These are phyloP conservation scores for Tortrix viridana DNA, from an alignment of 2,888 invertebrate species.

Conservation along the genomic window DNA sequence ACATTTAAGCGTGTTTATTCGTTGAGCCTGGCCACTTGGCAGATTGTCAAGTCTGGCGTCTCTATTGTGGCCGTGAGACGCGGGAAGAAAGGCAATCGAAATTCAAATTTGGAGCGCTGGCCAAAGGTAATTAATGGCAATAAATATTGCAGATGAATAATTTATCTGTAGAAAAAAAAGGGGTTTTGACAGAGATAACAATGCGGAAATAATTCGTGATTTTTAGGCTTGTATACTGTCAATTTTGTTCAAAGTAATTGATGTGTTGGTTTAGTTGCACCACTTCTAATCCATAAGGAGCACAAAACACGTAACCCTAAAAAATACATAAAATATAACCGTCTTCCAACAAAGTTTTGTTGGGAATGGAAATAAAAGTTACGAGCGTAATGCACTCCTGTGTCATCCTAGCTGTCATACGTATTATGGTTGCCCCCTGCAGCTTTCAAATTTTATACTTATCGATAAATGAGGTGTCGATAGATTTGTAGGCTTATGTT, in stretches of 20 bases:
- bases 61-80: slow-evolving; percentile 19
- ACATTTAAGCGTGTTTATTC: slow-evolving; percentile 14
- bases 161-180: too few species aligned
- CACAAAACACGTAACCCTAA: too few species aligned
- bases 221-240: too few species aligned
- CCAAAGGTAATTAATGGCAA: neutral
- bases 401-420: neutral
- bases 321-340: too few species aligned
- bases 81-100: slow-evolving; percentile 16
- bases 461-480: slow-evolving; percentile 12
- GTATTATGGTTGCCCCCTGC: slow-evolving; percentile 1
- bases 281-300: too few species aligned
- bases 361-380: neutral
- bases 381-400: neutral
- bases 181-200: too few species aligned
- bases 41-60: slow-evolving; percentile 21
- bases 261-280: too few species aligned
- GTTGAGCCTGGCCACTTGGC: slow-evolving; percentile 16
- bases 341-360: neutral
- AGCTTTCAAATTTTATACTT: neutral
- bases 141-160: too few species aligned
- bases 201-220: too few species aligned
- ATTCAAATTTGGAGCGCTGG: slow-evolving; percentile 15
- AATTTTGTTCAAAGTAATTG: too few species aligned
- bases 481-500: neutral